Evolutionary conservation across 2,797 vertebrate genomes (phyloP), one percentile per base, ranked within the genome.

Genomic region (Aldrovandia affinis): DNA sequence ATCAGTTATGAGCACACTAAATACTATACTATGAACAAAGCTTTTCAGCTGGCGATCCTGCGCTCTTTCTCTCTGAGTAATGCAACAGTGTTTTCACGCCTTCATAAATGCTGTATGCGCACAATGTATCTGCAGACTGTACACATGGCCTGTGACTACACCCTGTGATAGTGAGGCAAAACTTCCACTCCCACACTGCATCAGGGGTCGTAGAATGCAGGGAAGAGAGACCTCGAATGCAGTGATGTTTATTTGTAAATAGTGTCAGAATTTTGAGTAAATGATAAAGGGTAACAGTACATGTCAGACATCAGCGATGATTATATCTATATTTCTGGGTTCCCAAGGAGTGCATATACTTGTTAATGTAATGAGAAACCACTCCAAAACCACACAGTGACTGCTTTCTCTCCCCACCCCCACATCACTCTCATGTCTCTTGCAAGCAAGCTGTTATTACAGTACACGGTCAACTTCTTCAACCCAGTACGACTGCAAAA

Each of bases 361-460:
- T 3, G 61, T 28, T 28, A 8, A 30, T 65, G 36, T 14, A 44
- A 44, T 25, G 36, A 42, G 70, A 10, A 44, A 75, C 70, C 70
- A 75, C 70, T 42, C 33, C 65, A 39, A 7, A 18, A 70, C 55
- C 25, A 25, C 1, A 25, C 61, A 22, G 68, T 36, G 18, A 77
- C 39, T 7, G 36, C 42, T 18, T 39, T 55, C 77, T 12, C 20
- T 6, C 10, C 83, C n/a, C n/a, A n/a, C 9, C 57, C 44, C 59
- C 83, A 54, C 42, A 28, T 63, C 82, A 61, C 61, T 55, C 30
- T 28, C 22, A 44, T 15, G 59, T 65, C 75, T 83, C 59, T 50
- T 10, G 44, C 63, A 80, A 80, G 50, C 61, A 80, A 70, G 78
- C 83, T 3, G 61, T 84, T 61, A 84, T 84, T 84, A 84, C 78